Base-by-base conservation (phyloP, 2,113 vertebrate genomes). In the Butastur rufipennis region DNA sequence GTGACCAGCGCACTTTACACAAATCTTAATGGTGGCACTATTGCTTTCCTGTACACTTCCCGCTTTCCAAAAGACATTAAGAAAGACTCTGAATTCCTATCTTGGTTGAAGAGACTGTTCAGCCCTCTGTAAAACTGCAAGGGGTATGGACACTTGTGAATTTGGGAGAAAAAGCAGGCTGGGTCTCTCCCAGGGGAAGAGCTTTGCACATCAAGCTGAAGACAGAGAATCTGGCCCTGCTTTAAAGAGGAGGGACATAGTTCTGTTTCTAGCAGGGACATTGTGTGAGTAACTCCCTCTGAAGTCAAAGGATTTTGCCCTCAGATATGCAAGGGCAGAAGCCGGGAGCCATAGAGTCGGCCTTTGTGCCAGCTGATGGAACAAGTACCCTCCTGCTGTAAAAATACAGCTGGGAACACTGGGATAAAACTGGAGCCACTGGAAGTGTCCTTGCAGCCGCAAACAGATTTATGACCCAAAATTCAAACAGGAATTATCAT, bases 381-480 rank as follows among this genome's bases (percentile, higher is more conserved):
- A 68, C 48, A 87, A 75, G 77, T 48, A 72, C 52, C 52, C 88
- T 86, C 91, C 88, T 84, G 77, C 77, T 45, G 21, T 42, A 89
- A 71, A 38, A 89, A 86, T 88, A 26, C 0, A 86, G 11, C 61
- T 96, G 56, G 66, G 61, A 90, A 75, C 47, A 43, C 22, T 21
- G 42, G 78, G 71, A 94, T 80, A 90, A 87, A 91, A 58, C 86
- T 80, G 92, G 93, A 95, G 86, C 67, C 93, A 86, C 80, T 94
- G 79, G 20, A 83, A 81, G 14, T 29, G 34, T 72, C 48, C 59
- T 67, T 65, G 59, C 58, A 92, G 81, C 68, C 7, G 0, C 72
- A 71, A 90, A 81, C 18, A 86, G 83, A 92, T 91, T 95, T 94
- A 95, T 73, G 88, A 84, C 43, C 31, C 40, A 27, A 78, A 84